Conservation (phyloP, 2,797 vertebrate genomes). For the Acanthurus lineatus region DNA sequence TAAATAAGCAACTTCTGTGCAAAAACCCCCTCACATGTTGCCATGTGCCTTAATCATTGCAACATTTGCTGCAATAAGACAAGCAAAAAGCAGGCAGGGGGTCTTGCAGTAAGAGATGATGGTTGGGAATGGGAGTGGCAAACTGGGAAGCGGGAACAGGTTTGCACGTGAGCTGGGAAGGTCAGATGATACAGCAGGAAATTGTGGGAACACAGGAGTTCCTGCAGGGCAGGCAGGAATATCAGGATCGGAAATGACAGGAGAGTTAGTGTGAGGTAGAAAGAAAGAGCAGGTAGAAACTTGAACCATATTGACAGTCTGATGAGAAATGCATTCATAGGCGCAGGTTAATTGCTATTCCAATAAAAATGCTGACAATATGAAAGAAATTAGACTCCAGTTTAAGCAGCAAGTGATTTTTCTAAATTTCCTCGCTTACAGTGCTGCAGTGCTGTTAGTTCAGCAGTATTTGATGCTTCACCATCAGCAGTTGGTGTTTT, state of each 20-base stretch:
- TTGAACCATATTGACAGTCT: not conserved
- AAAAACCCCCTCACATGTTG: too few relatives aligned
- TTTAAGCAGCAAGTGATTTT: not conserved
- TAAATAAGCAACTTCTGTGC: too few relatives aligned
- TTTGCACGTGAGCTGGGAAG: not conserved
- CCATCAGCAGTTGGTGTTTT: not conserved
- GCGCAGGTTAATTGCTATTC: not conserved
- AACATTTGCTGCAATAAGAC: too few relatives aligned
- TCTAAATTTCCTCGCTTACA: not conserved
- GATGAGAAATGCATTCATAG: not conserved
- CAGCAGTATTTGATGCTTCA: not conserved
- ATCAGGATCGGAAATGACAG: not conserved
- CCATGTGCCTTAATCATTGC: too few relatives aligned
- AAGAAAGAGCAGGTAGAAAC: not conserved
- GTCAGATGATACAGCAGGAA: not conserved
- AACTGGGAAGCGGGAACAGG: not conserved
- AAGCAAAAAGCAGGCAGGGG: too few relatives aligned
- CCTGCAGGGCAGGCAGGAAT: not conserved
- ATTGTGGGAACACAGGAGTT: not conserved
- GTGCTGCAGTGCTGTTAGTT: not conserved
- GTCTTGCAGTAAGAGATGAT: too few relatives aligned
- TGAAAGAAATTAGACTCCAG: not conserved
- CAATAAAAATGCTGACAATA: not conserved
- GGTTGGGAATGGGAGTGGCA: too few relatives aligned
- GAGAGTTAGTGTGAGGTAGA: not conserved